Base-by-base conservation (phyloP, 1,140 invertebrate genomes). In the Brachionus sp. region DNA sequence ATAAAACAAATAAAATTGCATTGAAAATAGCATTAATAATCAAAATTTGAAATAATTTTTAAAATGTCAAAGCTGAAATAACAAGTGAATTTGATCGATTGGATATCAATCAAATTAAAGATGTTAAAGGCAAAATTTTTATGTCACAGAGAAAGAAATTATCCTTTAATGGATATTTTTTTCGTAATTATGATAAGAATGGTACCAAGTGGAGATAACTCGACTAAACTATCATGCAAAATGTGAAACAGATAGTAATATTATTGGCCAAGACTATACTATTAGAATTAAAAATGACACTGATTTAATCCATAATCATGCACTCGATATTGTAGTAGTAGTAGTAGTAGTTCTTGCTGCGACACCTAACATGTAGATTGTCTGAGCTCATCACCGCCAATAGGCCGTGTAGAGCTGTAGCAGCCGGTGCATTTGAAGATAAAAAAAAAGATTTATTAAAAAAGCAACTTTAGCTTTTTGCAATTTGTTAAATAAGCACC, bases 381-480 rank as follows among this genome's bases (percentile, higher is more conserved):
- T n/a, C n/a, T n/a, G n/a, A n/a, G n/a, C n/a, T n/a, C n/a, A n/a
- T n/a, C n/a, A n/a, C n/a, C n/a, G n/a, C n/a, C n/a, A n/a, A n/a
- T n/a, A n/a, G n/a, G n/a, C n/a, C n/a, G n/a, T n/a, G n/a, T n/a
- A n/a, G n/a, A n/a, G n/a, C n/a, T n/a, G n/a, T n/a, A n/a, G n/a
- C n/a, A n/a, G n/a, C n/a, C n/a, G n/a, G n/a, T n/a, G 23, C 4
- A 23, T 62, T 62, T 23, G 53, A 62, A 62, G 12, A 62, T 62
- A 62, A 62, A 62, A 62, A 62, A 62, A 16, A 62, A 62, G 53
- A 62, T n/a, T 62, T 62, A 23, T 62, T 19, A 62, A 62, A 62
- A 5, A 62, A 25, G 53, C 53, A 62, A 23, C 16, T 23, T 23
- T 62, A 19, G 53, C 53, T 23, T 62, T 10, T 62, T 62, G 12